phyloP scores from a whole-genome alignment of 2,113 vertebrate species.

The Noctilio leporinus region DNA sequence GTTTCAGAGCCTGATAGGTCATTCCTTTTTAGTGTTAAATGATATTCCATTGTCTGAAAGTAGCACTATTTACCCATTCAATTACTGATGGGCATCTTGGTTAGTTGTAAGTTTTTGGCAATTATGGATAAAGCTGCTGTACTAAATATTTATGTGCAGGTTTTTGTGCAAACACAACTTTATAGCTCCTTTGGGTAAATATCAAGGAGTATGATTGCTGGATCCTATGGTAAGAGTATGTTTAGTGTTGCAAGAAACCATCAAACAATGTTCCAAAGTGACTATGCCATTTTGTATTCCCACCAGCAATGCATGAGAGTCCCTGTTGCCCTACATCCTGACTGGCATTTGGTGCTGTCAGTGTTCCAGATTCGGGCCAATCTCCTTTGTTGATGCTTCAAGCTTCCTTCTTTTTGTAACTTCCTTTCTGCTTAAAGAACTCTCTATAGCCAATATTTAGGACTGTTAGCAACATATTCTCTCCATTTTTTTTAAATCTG shows the following conservation, averaged over 20 bases:
- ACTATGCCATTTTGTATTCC: not conserved
- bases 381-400: not conserved
- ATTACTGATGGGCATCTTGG: not conserved
- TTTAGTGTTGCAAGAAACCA: not conserved
- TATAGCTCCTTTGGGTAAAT: not conserved
- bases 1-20: not conserved
- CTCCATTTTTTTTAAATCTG: not conserved
- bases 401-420: not conserved
- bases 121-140: not conserved
- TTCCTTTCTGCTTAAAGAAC: conserved; percentile 31
- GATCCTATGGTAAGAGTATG: not conserved
- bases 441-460: not conserved
- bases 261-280: not conserved
- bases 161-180: not conserved
- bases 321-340: not conserved
- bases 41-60: not conserved
- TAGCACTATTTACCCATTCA: not conserved
- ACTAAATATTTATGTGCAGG: not conserved
- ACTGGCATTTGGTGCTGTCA: not conserved
- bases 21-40: not conserved
- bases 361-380: not conserved
- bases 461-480: not conserved
- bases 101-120: not conserved
- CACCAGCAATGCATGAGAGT: not conserved
- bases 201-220: not conserved